A percentile compares a stretch with the other conserved stretches of the same genome.
Conservation (phyloP, 2,888 invertebrate genomes). For the Drosophila diplacantha region DNA sequence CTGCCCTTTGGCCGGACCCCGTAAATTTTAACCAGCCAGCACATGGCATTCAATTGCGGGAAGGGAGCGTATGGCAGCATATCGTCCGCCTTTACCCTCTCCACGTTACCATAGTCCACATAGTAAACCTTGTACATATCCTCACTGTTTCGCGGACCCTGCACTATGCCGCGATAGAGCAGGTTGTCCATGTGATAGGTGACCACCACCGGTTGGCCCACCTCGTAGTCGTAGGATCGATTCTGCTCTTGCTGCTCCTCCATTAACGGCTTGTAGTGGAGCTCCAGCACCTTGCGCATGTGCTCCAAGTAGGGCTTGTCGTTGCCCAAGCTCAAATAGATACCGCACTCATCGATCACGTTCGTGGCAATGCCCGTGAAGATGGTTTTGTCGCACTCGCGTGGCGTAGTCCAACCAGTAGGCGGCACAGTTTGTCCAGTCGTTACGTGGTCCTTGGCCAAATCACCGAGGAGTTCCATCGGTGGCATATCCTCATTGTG, state of each 20-base stretch:
- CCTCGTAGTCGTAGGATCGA: conserved; percentile 23
- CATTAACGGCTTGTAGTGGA: conserved; percentile 74
- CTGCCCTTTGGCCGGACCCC: conserved; percentile 78
- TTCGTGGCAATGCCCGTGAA: conserved; percentile 83
- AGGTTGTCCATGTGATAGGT: conserved; percentile 82
- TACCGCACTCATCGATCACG: conserved; percentile 80
- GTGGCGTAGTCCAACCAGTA: conserved; percentile 81
- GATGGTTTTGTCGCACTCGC: conserved; percentile 78
- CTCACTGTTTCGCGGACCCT: conserved; percentile 16
- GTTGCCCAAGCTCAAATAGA: conserved; percentile 75
- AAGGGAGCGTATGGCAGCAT: conserved; percentile 82
- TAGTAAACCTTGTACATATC: conserved; percentile 81
- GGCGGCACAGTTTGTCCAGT: conserved; percentile 42
- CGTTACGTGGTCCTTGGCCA: conserved; percentile 32
- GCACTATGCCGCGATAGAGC: conserved; percentile 83
- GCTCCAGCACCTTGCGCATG: conserved; percentile 79
- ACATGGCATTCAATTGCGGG: conserved; percentile 83
- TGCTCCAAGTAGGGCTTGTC: conserved; percentile 77
- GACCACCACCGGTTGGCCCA: conserved; percentile 84
- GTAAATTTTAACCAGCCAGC: conserved; percentile 81
- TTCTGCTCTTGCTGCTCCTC: conserved; percentile 5
- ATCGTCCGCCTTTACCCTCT: conserved; percentile 80
- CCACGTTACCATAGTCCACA: conserved; percentile 91
- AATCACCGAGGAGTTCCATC: conserved; percentile 34
- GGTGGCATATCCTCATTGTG: conserved; percentile 50